Evolutionary conservation across 2,888 invertebrate genomes (phyloP), one percentile per base, ranked within the genome.

Genomic region (Megalurothrips usitatus): DNA sequence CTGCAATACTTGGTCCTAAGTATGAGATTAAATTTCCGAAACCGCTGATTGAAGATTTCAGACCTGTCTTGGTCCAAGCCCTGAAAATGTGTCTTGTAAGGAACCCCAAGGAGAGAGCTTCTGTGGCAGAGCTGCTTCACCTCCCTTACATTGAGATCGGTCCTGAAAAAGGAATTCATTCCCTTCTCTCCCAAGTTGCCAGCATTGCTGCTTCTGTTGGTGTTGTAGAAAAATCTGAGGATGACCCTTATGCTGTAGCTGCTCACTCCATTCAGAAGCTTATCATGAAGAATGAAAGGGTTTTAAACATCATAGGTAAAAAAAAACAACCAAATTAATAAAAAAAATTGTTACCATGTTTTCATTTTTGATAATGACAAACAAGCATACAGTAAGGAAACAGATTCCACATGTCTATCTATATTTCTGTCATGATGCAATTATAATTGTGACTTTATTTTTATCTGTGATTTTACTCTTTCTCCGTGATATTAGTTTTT

Each of bases 1-100:
- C 90, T 84, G 94, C 94, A 82, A 96, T 97, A 84, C 91, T 92
- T 79, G 92, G 93, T 87, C 92, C 93, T 14, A 90, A 91, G 81
- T 91, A 92, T 83, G 88, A 88, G 83, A 96, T 98, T 84, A 90
- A 91, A 80, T 97, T 94, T 87, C 93, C 94, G 0, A 84, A 86
- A 83, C 84, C 84, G 34, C 68, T 11, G 8, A 84, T 84, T 80
- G 82, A 87, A 87, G 89, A 89, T 87, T 87, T 91, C 82, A 92
- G 92, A 49, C 87, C 88, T 23, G 88, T 90, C 80, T 88, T 94
- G 80, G 86, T 93, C 79, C 87, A 91, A 63, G 92, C 92, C 0
- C 88, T 94, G 84, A 90, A 92, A 86, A 90, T 90, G 86, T 96
- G 96, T 86, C 90, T 96, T 68, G 91, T 90, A 48, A 91, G 93